Evolutionary conservation across 2,888 invertebrate species (phyloP).

Genomic region (Acleris cristana): DNA sequence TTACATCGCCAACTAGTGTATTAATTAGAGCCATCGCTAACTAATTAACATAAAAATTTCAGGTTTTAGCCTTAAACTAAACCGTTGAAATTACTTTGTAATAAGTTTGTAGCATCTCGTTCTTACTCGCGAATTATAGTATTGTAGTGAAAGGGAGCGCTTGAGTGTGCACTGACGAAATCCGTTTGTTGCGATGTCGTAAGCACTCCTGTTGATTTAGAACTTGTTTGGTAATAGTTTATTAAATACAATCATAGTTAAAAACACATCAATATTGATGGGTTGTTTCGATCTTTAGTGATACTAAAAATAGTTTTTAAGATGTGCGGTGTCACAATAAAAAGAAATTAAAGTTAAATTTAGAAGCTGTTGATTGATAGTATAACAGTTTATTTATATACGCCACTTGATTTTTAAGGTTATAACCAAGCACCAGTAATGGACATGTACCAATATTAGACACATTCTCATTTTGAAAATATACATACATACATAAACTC

Average conservation of each 20-base stretch:
- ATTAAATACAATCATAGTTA: conserved; percentile 31
- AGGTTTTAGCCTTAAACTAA: conserved; percentile 76
- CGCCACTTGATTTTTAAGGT: background rate
- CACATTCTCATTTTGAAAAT: too few relatives aligned
- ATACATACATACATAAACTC: too few relatives aligned
- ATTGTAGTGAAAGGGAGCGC: conserved; percentile 54
- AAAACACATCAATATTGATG: conserved; percentile 22
- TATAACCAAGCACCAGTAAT: too few relatives aligned
- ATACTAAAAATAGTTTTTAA: conserved; percentile 12
- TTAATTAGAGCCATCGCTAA: conserved; percentile 78
- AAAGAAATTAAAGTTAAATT: background rate
- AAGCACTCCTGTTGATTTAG: conserved; percentile 58
- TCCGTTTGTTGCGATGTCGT: conserved; percentile 52
- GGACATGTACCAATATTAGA: too few relatives aligned
- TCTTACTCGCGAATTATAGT: conserved; percentile 54
- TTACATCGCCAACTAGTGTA: conserved; percentile 68
- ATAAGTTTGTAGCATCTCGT: conserved; percentile 58
- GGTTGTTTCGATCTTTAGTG: background rate
- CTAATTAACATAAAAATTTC: conserved; percentile 81
- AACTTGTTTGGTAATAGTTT: conserved; percentile 49
- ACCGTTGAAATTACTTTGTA: conserved; percentile 70
- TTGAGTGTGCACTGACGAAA: conserved; percentile 59
- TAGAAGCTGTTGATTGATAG: background rate
- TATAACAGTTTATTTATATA: background rate
- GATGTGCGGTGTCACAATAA: conserved; percentile 11